Percentiles rank a stretch among this genome's conserved stretches.
Conservation (phyloP, 1,140 invertebrate genomes). For the Oncopodura yosiiana region DNA sequence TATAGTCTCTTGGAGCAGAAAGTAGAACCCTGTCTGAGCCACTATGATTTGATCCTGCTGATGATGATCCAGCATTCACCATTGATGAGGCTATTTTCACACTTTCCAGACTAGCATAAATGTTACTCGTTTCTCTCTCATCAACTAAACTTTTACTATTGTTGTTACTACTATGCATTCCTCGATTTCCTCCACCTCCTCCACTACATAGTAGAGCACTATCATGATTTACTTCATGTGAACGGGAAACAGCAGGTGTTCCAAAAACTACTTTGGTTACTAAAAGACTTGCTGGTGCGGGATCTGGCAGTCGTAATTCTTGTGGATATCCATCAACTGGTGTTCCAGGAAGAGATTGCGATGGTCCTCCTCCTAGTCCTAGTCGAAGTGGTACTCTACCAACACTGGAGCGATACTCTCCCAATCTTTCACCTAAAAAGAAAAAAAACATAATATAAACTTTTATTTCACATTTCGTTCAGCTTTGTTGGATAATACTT, state of each 20-base stretch:
- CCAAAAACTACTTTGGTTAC: constrained; percentile 36
- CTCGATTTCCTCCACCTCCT: constrained; percentile 9
- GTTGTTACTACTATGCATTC: too few species aligned
- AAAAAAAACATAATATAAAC: too few species aligned
- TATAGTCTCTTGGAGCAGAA: constrained; percentile 34
- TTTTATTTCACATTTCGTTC: too few species aligned
- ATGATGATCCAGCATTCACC: constrained; percentile 29
- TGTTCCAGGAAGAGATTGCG: constrained; percentile 33
- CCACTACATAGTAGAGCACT: constrained; percentile 30
- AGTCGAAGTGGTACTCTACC: constrained; percentile 34
- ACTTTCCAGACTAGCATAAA: constrained; percentile 35
- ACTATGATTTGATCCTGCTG: constrained; percentile 30
- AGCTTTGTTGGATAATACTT: too few species aligned
- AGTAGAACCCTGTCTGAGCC: constrained; percentile 35
- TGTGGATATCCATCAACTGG: constrained; percentile 35
- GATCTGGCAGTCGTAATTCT: constrained; percentile 32
- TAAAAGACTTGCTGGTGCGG: constrained; percentile 34
- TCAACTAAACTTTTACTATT: constrained; percentile 29
- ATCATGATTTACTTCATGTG: constrained; percentile 35
- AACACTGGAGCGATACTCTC: constrained; percentile 34
- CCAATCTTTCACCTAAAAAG: constrained; percentile 33
- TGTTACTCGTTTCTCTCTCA: constrained; percentile 33
- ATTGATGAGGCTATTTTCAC: constrained; percentile 32
- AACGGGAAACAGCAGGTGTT: constrained; percentile 32
- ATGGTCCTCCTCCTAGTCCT: constrained; percentile 33